Conservation (phyloP, 2,113 vertebrate species). For the Mormoops blainvillei region DNA sequence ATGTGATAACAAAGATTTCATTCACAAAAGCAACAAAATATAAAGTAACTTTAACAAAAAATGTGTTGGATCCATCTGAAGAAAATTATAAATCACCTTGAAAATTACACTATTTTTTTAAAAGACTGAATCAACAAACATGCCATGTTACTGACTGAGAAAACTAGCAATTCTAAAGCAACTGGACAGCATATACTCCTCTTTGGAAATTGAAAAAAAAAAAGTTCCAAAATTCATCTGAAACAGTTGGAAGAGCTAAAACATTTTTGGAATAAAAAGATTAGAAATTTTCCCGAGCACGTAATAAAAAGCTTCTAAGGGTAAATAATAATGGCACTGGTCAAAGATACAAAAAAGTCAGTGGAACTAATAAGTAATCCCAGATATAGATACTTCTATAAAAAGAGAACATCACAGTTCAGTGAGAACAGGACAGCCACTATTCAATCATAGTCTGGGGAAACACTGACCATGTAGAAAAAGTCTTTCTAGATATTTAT, state of each 20-base stretch:
- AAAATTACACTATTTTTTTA: neutral
- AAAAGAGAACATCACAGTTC: constrained; percentile 2
- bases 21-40: neutral
- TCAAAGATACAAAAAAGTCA: neutral
- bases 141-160: neutral
- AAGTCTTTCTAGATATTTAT: neutral
- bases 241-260: neutral
- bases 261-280: constrained; percentile 6
- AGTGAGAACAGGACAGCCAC: neutral
- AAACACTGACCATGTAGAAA: neutral
- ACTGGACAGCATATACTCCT: neutral
- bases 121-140: neutral
- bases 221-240: neutral
- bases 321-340: neutral
- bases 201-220: neutral
- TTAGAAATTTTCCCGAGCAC: neutral
- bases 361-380: neutral
- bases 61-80: neutral
- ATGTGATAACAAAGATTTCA: neutral
- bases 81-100: neutral
- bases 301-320: neutral
- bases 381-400: neutral
- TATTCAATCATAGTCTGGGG: neutral
- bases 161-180: neutral
- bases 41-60: neutral